Evolutionary conservation across 2,797 vertebrate species (phyloP).

Genomic region (Gallinago nigripennis): DNA sequence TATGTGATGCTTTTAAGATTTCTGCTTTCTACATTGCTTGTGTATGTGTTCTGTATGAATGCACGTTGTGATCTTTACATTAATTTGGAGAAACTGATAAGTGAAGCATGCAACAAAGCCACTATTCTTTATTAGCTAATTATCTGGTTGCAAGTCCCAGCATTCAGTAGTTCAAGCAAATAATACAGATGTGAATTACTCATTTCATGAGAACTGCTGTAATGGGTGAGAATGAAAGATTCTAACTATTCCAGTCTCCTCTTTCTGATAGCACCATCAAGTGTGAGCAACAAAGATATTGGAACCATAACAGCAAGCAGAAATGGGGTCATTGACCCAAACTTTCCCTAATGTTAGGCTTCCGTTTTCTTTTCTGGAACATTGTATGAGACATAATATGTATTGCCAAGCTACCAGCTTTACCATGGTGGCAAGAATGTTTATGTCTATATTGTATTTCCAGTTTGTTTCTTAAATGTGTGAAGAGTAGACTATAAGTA

Average conservation of each 20-base stretch:
- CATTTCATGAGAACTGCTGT: not conserved
- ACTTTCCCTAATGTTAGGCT: not conserved
- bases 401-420: not conserved
- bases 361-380: not conserved
- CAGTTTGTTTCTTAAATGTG: not conserved
- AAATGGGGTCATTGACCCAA: not conserved
- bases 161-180: conserved; percentile 4
- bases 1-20: not conserved
- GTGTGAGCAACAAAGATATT: not conserved
- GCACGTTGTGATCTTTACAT: not conserved
- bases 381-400: not conserved
- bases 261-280: not conserved
- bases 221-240: not conserved
- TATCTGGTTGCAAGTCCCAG: not conserved
- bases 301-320: not conserved
- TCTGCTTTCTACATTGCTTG: not conserved
- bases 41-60: not conserved
- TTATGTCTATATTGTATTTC: not conserved
- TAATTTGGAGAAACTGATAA: not conserved
- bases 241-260: not conserved
- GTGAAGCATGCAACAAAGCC: not conserved
- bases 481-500: not conserved
- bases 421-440: not conserved
- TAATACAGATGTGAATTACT: conserved; percentile 22
- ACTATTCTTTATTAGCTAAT: not conserved